Evolutionary conservation across 2,113 vertebrate genomes (phyloP).

Genomic region (Cygnus atratus): DNA sequence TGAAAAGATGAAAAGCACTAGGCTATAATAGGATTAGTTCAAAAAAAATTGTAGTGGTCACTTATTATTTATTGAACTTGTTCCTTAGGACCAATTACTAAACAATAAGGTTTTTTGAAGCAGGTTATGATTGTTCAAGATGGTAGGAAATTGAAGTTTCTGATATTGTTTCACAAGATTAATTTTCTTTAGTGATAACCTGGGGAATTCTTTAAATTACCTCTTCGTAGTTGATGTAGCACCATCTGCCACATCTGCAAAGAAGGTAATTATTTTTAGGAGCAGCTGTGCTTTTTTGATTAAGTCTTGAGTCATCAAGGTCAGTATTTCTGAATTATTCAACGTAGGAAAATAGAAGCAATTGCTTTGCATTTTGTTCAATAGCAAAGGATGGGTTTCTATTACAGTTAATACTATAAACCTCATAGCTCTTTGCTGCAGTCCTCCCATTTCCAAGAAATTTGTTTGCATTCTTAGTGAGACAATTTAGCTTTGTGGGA

Average conservation of each 20-base stretch:
- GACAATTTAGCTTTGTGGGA: background rate
- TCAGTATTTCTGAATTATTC: conserved; percentile 37
- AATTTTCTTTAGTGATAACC: conserved; percentile 59
- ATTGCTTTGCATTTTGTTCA: background rate
- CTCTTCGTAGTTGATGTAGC: conserved; percentile 40
- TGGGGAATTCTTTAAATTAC: conserved; percentile 71
- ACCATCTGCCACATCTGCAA: conserved; percentile 70
- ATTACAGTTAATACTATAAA: background rate
- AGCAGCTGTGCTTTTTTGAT: conserved; percentile 54
- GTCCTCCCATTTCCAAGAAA: background rate
- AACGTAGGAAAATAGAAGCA: background rate
- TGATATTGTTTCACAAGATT: conserved; percentile 31
- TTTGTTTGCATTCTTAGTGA: background rate
- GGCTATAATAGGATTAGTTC: background rate
- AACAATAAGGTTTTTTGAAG: conserved; percentile 23
- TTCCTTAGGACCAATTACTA: background rate
- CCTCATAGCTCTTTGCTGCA: background rate
- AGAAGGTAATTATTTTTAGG: conserved; percentile 53
- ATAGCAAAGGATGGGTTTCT: background rate
- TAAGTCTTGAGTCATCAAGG: conserved; percentile 41
- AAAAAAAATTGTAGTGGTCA: background rate
- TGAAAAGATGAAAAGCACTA: background rate
- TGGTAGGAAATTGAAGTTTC: conserved; percentile 43
- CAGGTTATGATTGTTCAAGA: background rate
- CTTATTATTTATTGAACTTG: background rate